Evolutionary conservation across 1,140 invertebrate species (phyloP), one percentile per base, ranked within the genome.

Genomic region (Zeugodacus cucurbitae): DNA sequence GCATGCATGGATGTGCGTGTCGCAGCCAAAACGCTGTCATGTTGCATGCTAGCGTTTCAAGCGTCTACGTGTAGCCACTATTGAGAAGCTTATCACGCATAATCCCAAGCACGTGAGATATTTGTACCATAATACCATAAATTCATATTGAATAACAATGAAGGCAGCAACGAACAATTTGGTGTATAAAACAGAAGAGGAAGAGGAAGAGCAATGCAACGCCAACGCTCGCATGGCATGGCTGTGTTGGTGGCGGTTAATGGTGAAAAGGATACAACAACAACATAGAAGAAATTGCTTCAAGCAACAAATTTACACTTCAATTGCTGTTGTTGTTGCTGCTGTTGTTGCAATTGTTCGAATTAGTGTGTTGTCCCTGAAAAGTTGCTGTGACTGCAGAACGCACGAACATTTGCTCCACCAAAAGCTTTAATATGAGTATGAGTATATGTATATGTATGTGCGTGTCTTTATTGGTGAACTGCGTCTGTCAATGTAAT

Each of bases 61-160:
- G 74, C 74, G n/a, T 41, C 20, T 48, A 82, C 74, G 17, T 48
- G 37, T 82, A 82, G 74, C 44, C 26, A 48, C 37, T 87, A 87
- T 87, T 87, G 32, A 34, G 41, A 87, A 62, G 86, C 86, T 87
- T 62, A 87, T 87, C 86, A 87, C 86, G 86, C 86, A 87, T 87
- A 87, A 87, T 87, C n/a, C 59, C 20, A 67, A 34, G 86, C 86
- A 87, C 86, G 86, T 87, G 86, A 87, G 86, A 87, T 87, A 87
- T 87, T 87, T 87, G 37, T 87, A 58, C n/a, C 41, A 82, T 82
- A 82, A 82, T 82, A 54, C 44, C 74, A 82, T 82, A 82, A 82
- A 54, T 82, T 82, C 74, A 29, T 82, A 82, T 44, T 82, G 74
- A 82, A 82, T 82, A 82, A 82, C 44, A 82, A 82, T 48, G 74